Evolutionary conservation across 2,113 vertebrate genomes (phyloP).

Genomic region (Sarotherodon lohbergeri): DNA sequence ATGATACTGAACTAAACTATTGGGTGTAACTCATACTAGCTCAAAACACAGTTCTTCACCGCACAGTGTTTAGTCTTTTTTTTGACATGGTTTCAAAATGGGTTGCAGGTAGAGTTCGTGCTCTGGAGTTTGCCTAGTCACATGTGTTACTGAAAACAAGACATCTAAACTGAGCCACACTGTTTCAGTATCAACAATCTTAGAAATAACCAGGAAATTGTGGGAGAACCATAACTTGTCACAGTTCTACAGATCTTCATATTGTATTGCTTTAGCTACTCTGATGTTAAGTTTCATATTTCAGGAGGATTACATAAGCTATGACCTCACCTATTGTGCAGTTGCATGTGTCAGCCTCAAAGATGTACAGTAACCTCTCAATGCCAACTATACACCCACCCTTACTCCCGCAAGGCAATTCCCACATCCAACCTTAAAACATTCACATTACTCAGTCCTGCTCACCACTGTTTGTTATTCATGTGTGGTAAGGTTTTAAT

Average conservation of each 20-base stretch:
- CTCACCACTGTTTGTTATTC: neutral
- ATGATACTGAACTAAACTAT: neutral
- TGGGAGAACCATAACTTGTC: neutral
- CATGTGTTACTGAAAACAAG: accelerated
- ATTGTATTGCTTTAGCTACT: neutral
- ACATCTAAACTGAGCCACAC: neutral
- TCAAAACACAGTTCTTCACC: neutral
- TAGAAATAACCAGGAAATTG: neutral
- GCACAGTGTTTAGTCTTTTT: neutral
- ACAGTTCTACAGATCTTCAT: neutral
- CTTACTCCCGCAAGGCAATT: neutral
- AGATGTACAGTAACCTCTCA: neutral
- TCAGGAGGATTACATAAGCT: neutral
- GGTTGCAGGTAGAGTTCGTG: neutral
- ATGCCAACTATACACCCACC: neutral
- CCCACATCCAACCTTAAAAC: neutral
- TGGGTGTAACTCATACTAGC: neutral
- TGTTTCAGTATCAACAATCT: neutral
- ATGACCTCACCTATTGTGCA: neutral
- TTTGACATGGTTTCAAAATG: neutral
- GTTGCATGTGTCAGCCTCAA: neutral
- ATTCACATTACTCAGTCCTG: neutral
- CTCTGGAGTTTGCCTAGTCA: neutral
- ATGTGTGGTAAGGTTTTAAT: neutral
- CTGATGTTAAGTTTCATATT: neutral